A percentile compares a stretch with the other conserved stretches of the same genome.
These are phyloP conservation scores for Manis pentadactyla DNA, from an alignment of 2,797 vertebrate species.

Conservation along the genomic window DNA sequence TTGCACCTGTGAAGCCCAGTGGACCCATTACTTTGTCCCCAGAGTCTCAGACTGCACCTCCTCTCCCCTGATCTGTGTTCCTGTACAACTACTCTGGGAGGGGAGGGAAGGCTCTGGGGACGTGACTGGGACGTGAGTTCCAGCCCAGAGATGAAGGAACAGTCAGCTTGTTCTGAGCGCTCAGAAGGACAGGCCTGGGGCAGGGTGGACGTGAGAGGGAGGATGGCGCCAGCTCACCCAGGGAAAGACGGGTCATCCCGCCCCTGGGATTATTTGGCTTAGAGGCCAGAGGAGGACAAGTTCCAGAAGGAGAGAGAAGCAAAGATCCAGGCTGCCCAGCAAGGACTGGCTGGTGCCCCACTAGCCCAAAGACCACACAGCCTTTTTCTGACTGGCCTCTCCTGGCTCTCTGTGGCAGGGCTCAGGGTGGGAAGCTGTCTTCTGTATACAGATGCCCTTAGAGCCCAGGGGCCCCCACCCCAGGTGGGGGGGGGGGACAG, in stretches of 20 bases:
- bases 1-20: not conserved
- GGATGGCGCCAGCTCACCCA: not conserved
- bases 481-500: not conserved
- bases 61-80: not conserved
- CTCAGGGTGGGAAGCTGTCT: not conserved
- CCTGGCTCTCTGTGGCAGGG: no score
- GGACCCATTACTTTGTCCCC: not conserved
- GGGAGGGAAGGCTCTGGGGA: no score
- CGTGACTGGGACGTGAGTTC: not conserved
- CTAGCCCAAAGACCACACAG: not conserved
- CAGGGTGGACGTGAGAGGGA: not conserved
- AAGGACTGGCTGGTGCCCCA: rapidly evolving
- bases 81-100: not conserved
- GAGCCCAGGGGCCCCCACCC: no score
- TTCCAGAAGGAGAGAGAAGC: not conserved
- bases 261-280: not conserved
- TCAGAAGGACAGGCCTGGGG: not conserved
- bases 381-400: no score
- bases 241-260: not conserved
- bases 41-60: not conserved
- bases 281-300: not conserved
- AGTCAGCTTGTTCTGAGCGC: not conserved
- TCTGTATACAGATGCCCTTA: not conserved
- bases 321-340: not conserved
- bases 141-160: not conserved